Base-by-base conservation (phyloP, 2,888 invertebrate species). In the Orchesellides sinensis region DNA sequence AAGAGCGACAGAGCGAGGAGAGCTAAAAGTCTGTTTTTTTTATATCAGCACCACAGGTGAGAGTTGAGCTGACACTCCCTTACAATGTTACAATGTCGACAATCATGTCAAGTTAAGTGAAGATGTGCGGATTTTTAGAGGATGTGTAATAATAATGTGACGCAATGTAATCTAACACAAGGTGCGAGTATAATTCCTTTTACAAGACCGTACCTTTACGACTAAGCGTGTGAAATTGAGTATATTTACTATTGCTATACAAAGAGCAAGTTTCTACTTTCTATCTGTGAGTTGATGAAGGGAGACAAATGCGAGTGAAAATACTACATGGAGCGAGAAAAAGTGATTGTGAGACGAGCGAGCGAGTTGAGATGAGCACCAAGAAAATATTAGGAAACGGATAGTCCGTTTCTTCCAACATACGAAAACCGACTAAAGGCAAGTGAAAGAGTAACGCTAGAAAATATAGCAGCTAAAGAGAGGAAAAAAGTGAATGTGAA, bases 21-120 rank as follows among this genome's bases (percentile, higher is more conserved):
- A 35, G 69, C 45, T n/a, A 17, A 40, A 29, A 49, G 23, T 74
- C 21, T 27, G 40, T 45, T 59, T 61, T 69, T 52, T 66, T n/a
- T n/a, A n/a, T 81, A 49, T 61, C 68, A 81, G 74, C 81, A 74
- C 81, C 81, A 81, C 81, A 81, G 81, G 81, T 81, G 81, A 81
- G 81, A 80, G 49, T 80, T 73, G 66, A 80, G 63, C 74, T 81
- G 81, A 68, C 81, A 81, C 74, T 81, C 69, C 74, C 59, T 61
- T 69, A 69, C 77, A 74, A 74, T 68, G 69, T 61, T 69, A 69
- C 77, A 74, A 74, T 68, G 69, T 74, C 61, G 63, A 74, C 74
- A 74, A 81, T 81, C 74, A 69, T 74, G 77, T 69, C 69, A 78
- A 78, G 69, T 70, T 74, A 74, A 74, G 74, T 49, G 45, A 80